Evolutionary conservation across 2,888 invertebrate genomes (phyloP).

Genomic region (Luperina nickerlii): DNA sequence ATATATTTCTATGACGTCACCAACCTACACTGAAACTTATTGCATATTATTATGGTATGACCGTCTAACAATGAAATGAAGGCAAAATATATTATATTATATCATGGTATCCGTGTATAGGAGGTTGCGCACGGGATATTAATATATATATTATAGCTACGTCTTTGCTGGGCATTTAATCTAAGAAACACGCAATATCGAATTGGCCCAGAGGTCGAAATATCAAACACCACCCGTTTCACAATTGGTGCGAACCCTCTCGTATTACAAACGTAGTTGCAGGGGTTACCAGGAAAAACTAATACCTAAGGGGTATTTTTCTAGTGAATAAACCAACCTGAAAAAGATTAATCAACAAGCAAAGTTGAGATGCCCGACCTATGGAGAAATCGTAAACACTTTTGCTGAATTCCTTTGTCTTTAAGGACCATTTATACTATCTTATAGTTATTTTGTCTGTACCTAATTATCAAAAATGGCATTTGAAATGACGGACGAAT

Average conservation of each 20-base stretch:
- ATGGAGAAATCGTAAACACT: background rate
- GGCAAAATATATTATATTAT: background rate
- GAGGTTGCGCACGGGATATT: background rate
- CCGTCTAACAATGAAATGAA: background rate
- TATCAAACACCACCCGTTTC: background rate
- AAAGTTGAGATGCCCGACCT: background rate
- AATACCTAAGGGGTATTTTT: conserved; percentile 5
- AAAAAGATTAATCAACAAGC: background rate
- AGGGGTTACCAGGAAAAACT: conserved; percentile 6
- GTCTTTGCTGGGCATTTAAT: background rate
- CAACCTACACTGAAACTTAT: background rate
- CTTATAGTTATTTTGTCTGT: background rate
- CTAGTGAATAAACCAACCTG: background rate
- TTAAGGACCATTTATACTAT: background rate
- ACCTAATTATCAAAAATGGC: background rate
- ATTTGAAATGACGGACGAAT: background rate
- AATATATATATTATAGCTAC: background rate
- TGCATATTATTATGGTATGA: background rate
- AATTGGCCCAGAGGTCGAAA: background rate
- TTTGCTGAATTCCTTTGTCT: background rate
- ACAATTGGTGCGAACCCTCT: background rate
- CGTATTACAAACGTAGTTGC: background rate
- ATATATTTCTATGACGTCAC: background rate
- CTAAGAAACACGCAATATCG: background rate
- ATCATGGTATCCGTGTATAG: background rate